A percentile compares a stretch with the other conserved stretches of the same genome.
phyloP scores from a whole-genome alignment of 2,797 vertebrate genomes.

The Chloroceryle inda region DNA sequence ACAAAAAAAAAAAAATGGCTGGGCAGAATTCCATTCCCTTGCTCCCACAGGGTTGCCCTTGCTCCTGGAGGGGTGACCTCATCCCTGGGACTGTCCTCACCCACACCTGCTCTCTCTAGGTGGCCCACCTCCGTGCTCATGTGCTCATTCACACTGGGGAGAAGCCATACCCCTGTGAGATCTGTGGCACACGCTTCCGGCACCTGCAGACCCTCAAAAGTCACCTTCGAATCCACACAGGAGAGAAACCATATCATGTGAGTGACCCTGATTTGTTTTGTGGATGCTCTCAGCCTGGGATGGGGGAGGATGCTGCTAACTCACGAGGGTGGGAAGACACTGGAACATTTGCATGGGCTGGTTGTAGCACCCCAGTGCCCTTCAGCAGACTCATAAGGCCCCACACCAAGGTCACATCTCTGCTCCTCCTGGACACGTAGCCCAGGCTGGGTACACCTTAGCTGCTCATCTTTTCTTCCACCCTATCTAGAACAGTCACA shows the following conservation, averaged over 20 bases:
- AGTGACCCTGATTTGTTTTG: conserved; percentile 32
- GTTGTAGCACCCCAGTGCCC: not conserved
- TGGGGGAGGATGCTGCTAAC: not conserved
- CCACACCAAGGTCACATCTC: not conserved
- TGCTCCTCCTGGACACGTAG: not conserved
- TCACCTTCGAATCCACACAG: conserved; percentile 97
- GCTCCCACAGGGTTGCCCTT: not conserved
- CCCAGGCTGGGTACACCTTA: not conserved
- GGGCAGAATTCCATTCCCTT: not conserved
- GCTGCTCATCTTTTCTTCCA: not conserved
- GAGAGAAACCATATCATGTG: conserved; percentile 99
- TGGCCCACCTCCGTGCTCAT: conserved; percentile 96
- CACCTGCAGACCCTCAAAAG: conserved; percentile 99
- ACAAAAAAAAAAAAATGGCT: not conserved
- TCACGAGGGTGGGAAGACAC: not conserved
- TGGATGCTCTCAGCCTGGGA: not conserved
- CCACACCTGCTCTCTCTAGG: conserved; percentile 76
- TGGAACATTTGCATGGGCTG: accelerated
- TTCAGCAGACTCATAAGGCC: not conserved
- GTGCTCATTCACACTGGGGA: conserved; percentile 98
- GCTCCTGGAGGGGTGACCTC: not conserved
- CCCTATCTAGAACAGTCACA: conserved; percentile 13
- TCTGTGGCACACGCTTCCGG: conserved; percentile 97
- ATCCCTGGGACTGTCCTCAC: not conserved
- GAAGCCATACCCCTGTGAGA: conserved; percentile 98